Base-by-base conservation (phyloP, 1,140 invertebrate species). In the Brachionus asplanchnoidis region DNA sequence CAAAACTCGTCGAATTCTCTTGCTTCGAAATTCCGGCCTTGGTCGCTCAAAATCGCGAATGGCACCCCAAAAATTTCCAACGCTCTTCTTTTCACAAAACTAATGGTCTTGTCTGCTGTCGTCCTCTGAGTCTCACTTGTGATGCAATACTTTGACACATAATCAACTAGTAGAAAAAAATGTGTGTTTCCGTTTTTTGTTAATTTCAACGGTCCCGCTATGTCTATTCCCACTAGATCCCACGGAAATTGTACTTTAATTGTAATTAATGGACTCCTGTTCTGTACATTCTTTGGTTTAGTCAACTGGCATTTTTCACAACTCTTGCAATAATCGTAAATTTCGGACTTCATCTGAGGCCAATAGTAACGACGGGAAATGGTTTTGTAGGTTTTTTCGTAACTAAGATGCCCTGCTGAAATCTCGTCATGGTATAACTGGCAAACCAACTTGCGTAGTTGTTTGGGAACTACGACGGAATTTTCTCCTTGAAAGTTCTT, bases 81-180 rank as follows among this genome's bases (percentile, higher is more conserved):
- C 8, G 60, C 3, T 12, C 20, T 44, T 17, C 17, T 44, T 26
- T 26, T 9, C 28, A 23, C 3, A 26, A 46, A 23, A 4, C 20
- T 28, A 42, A 66, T 44, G 40, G 53, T 68, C 11, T 26, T 66
- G 12, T 42, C 32, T 12, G 80, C 23, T 14, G 20, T 70, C 9
- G n/a, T 14, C 75, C 86, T 83, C 17, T 60, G 83, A 7, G 87
- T 28, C 2, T 88, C 70, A 84, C 70, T 83, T 11, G 86, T 86
- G 50, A 88, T 86, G 4, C 85, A 68, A 68, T 82, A 89, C 82
- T 87, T 87, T 3, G 88, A 88, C n/a, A 87, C 87, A 78, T 88
- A 87, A 79, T 88, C 87, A 2, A 85, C 85, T 0, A 86, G 73
- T 17, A 87, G 85, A 5, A 87, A 40, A 36, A 88, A 85, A 28